Percentiles rank a stretch among this genome's conserved stretches.
Conservation (phyloP, 2,888 invertebrate species). For the Temnothorax unifasciatus region DNA sequence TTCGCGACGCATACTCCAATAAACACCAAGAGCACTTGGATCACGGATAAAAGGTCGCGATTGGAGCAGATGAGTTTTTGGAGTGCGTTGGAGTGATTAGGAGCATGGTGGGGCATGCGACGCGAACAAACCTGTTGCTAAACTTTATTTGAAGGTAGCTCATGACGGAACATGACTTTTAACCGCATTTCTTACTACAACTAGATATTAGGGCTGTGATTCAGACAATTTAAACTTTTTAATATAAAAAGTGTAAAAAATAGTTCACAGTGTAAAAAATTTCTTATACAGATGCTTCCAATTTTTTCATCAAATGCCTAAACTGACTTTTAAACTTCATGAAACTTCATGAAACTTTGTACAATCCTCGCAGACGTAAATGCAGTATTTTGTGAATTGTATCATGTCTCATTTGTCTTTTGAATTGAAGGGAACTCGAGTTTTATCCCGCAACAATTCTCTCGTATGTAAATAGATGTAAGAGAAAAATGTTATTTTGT, state of each 20-base stretch:
- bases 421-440: neutral
- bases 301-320: slow-evolving; percentile 14
- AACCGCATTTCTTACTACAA: slow-evolving; percentile 9
- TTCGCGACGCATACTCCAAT: no score
- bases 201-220: slow-evolving; percentile 47
- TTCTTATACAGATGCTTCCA: neutral
- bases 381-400: slow-evolving; percentile 21
- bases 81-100: no score
- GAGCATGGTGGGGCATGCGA: no score
- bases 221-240: slow-evolving; percentile 26
- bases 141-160: neutral
- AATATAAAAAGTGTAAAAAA: slow-evolving; percentile 23
- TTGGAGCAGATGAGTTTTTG: no score
- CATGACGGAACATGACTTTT: neutral
- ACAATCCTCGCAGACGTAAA: neutral
- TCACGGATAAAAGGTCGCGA: no score
- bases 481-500: slow-evolving; percentile 37
- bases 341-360: slow-evolving; percentile 11
- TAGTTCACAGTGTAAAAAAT: neutral
- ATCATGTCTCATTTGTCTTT: slow-evolving; percentile 11
- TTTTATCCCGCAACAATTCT: slow-evolving; percentile 6
- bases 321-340: slow-evolving; percentile 1
- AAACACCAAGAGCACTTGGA: no score
- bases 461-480: slow-evolving; percentile 38
- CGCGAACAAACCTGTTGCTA: no score